phyloP scores from a whole-genome alignment of 2,797 vertebrate genomes.

The Australoheros facetus region DNA sequence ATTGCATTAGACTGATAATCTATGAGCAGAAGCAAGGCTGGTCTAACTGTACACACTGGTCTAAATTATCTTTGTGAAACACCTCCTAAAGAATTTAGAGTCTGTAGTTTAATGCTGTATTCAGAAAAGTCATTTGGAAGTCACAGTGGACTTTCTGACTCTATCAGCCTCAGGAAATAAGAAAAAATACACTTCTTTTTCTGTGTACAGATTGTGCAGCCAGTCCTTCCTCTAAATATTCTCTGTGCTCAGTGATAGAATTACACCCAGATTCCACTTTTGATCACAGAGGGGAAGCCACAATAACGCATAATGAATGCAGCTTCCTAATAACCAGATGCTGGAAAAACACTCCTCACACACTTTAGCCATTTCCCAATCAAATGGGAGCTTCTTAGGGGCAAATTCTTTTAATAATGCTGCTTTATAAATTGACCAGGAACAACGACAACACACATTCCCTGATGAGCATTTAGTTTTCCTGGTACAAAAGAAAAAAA shows the following conservation, averaged over 20 bases:
- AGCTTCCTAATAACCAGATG: slow-evolving; percentile 60
- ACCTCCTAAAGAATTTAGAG: background rate
- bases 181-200: background rate
- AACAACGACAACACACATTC: slow-evolving; percentile 2
- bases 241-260: slow-evolving; percentile 27
- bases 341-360: slow-evolving; percentile 53
- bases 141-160: too few relatives aligned
- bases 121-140: too few relatives aligned
- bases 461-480: slow-evolving; percentile 20
- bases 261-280: slow-evolving; percentile 52
- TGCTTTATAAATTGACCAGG: slow-evolving; percentile 58
- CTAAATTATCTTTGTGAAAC: background rate
- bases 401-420: slow-evolving; percentile 53
- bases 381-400: slow-evolving; percentile 60
- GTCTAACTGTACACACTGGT: too few relatives aligned
- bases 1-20: background rate
- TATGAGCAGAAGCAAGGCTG: too few relatives aligned
- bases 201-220: too few relatives aligned
- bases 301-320: slow-evolving; percentile 63
- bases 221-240: slow-evolving; percentile 10
- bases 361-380: slow-evolving; percentile 57
- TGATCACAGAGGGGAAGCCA: slow-evolving; percentile 61
- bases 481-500: slow-evolving; percentile 6
- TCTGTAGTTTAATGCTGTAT: background rate
- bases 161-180: too few relatives aligned